phyloP scores from a whole-genome alignment of 2,797 vertebrate genomes.

The Catostomus latipinnis region DNA sequence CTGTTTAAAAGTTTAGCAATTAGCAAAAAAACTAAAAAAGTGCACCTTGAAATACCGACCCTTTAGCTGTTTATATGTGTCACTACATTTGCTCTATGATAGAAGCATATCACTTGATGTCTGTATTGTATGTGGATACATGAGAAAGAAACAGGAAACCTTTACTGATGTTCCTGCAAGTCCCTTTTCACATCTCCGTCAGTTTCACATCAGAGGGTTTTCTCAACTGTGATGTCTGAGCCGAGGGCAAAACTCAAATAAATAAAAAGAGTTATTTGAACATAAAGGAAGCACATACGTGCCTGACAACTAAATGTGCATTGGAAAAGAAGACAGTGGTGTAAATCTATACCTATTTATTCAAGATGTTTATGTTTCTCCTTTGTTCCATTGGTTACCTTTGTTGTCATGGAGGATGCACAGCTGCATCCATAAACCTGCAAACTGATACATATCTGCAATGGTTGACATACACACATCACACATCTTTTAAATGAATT shows the following conservation, averaged over 20 bases:
- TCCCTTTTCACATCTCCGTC: not conserved
- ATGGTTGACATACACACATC: not conserved
- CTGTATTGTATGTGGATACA: not conserved
- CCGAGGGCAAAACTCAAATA: constrained; percentile 25
- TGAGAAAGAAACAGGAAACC: constrained; percentile 1
- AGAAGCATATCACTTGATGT: not conserved
- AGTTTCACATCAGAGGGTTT: constrained; percentile 58
- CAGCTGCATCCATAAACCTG: not conserved
- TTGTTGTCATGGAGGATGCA: not conserved
- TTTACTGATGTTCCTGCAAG: not conserved
- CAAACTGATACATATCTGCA: not conserved
- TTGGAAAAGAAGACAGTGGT: not conserved
- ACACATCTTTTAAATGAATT: not conserved
- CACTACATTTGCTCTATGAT: not conserved
- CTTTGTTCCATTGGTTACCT: not conserved
- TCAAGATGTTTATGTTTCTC: not conserved
- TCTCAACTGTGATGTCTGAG: constrained; percentile 54
- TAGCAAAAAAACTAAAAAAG: no score
- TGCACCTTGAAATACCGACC: no score
- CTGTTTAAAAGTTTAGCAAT: no score
- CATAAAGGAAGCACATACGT: constrained; percentile 9
- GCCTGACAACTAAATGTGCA: constrained; percentile 24
- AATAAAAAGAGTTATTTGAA: constrained; percentile 35
- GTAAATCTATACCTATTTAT: not conserved
- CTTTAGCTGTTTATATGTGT: not conserved